Conservation (phyloP, 2,888 invertebrate species). For the Lucinisca nassula region DNA sequence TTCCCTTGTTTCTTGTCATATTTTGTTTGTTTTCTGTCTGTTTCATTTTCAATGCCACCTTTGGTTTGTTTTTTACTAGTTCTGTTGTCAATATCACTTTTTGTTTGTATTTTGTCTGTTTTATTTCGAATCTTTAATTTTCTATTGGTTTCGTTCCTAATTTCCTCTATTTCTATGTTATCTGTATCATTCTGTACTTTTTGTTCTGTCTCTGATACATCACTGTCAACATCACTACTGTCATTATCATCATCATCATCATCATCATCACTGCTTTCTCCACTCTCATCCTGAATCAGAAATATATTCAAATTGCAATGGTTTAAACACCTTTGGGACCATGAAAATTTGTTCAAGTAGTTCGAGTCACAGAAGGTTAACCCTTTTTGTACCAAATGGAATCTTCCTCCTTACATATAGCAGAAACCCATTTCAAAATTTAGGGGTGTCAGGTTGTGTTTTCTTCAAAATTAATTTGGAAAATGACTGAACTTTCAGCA, state of each 20-base stretch:
- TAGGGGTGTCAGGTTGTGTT: no score
- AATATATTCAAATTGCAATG: no score
- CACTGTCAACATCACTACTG: conserved; percentile 40
- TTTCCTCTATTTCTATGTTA: conserved; percentile 15
- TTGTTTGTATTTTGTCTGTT: conserved; percentile 22
- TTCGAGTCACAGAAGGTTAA: no score
- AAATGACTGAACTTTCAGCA: no score
- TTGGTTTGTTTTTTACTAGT: conserved; percentile 22
- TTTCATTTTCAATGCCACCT: conserved; percentile 35
- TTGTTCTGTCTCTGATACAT: not conserved
- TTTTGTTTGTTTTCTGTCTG: conserved; percentile 15
- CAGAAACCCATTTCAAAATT: no score
- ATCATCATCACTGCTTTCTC: conserved; percentile 26
- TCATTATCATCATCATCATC: conserved; percentile 21
- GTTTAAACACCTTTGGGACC: no score
- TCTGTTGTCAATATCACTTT: conserved; percentile 48
- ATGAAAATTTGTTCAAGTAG: not conserved
- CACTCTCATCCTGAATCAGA: conserved; percentile 19
- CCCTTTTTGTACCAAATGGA: no score
- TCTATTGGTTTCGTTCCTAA: conserved; percentile 8
- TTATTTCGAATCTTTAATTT: not conserved
- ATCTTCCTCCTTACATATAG: no score
- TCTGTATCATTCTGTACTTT: not conserved
- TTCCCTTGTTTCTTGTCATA: not conserved
- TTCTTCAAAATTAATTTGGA: no score